Evolutionary conservation across 2,113 vertebrate genomes (phyloP).

Genomic region (Heterotis niloticus): DNA sequence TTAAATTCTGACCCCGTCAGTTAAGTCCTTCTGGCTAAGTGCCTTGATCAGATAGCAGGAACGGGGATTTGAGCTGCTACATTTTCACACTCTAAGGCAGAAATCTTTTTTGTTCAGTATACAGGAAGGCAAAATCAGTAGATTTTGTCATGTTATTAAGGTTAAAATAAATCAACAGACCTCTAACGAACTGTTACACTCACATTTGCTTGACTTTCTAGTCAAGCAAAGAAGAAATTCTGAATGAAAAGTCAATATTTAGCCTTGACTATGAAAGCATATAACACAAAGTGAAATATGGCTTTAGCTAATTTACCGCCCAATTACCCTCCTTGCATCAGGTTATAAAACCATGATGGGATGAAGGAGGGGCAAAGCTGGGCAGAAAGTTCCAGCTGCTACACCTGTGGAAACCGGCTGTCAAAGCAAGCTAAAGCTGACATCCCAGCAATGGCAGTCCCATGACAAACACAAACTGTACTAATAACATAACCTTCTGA

Average conservation of each 20-base stretch:
- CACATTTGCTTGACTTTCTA: not conserved
- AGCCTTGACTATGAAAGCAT: not conserved
- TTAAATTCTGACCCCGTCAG: too few relatives aligned
- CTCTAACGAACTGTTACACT: not conserved
- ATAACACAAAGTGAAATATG: slow-evolving; percentile 23
- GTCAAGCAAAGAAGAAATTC: not conserved
- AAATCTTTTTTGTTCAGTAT: not conserved
- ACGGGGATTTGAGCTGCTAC: too few relatives aligned
- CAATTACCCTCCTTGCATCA: slow-evolving; percentile 27
- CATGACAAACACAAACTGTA: slow-evolving; percentile 41
- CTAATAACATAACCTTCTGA: slow-evolving; percentile 40
- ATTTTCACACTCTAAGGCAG: too few relatives aligned
- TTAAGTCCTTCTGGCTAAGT: too few relatives aligned
- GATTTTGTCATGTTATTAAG: not conserved
- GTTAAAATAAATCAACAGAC: not conserved
- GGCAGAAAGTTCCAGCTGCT: slow-evolving; percentile 20
- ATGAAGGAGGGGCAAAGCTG: slow-evolving; percentile 33
- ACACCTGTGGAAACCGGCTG: slow-evolving; percentile 30
- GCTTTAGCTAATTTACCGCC: slow-evolving; percentile 26
- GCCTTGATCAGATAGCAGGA: too few relatives aligned
- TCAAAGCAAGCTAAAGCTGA: slow-evolving; percentile 16
- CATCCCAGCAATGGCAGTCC: slow-evolving; percentile 43
- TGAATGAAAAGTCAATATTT: not conserved
- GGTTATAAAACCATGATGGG: slow-evolving; percentile 18
- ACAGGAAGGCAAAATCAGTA: not conserved